Base-by-base conservation (phyloP, 2,888 invertebrate species). In the Seira sanloemensis region DNA sequence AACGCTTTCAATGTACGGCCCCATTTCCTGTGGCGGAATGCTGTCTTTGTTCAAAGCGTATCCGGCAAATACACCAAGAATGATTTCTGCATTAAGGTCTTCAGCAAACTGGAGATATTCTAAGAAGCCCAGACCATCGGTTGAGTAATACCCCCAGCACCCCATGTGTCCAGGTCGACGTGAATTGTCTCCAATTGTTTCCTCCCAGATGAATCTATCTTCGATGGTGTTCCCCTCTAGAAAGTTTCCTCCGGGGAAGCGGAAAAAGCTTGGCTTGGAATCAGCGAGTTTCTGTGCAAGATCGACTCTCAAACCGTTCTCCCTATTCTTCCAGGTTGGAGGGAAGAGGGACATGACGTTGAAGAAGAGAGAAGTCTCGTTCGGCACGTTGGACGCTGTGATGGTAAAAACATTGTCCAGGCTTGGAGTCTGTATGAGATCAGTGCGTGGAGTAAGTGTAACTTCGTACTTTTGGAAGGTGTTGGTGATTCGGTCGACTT, bases 241-340 rank as follows among this genome's bases (percentile, higher is more conserved):
- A 21, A 80, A 80, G 68, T 80, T 80, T 7, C 80, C 80, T 18
- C 80, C 80, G 7, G 80, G 80, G 23, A 80, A 80, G 0, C 80
- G 65, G 74, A 80, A 74, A 25, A 80, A 80, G 27, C 27, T 67
- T n/a, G 80, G 80, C 58, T 80, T 80, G 19, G 74, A 67, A 54
- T 66, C 74, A 9, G 26, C 80, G 7, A 80, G 62, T 23, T 80
- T 80, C 66, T 80, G 67, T 4, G 74, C 74, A 9, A 80, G 66
- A 24, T 80, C 80, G n/a, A 74, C 27, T 25, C 80, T n/a, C 1
- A 80, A 26, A 26, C 80, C 80, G 25, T 80, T 80, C n/a, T 50
- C 18, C 0, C 80, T 9, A 19, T 80, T 58, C 12, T 80, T 80
- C 19, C 9, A 80, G 9, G 80, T 80, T 24, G 80, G 80, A 12